These are phyloP conservation scores for Octonoba sinensis DNA, from an alignment of 2,888 invertebrate species.

Conservation along the genomic window DNA sequence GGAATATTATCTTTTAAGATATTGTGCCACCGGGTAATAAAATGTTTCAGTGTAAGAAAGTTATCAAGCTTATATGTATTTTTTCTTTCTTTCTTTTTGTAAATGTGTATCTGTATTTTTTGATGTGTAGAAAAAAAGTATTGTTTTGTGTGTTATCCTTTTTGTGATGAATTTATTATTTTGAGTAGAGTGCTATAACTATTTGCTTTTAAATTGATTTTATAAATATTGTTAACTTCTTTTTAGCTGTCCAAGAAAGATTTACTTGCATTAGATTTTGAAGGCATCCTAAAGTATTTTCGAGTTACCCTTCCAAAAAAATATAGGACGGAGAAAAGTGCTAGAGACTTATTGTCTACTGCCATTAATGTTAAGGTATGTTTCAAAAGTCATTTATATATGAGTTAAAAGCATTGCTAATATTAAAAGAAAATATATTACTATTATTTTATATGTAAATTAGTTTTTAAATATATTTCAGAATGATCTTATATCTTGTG, in stretches of 20 bases:
- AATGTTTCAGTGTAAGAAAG: too few relatives aligned
- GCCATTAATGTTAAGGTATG: slow-evolving; percentile 89
- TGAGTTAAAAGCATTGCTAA: too few relatives aligned
- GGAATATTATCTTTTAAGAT: too few relatives aligned
- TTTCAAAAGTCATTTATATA: neutral
- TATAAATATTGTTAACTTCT: neutral
- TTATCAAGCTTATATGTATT: neutral
- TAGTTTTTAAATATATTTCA: too few relatives aligned
- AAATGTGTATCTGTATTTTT: too few relatives aligned
- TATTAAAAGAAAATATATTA: too few relatives aligned
- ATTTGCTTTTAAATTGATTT: neutral
- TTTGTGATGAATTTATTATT: neutral
- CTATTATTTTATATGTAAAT: too few relatives aligned
- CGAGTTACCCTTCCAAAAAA: slow-evolving; percentile 96
- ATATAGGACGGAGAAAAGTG: slow-evolving; percentile 90
- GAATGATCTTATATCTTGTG: too few relatives aligned
- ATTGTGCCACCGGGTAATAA: too few relatives aligned
- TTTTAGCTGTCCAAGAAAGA: slow-evolving; percentile 85
- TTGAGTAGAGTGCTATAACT: neutral
- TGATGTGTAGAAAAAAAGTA: neutral
- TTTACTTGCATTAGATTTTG: slow-evolving; percentile 92
- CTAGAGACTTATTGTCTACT: slow-evolving; percentile 87
- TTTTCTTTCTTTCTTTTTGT: neutral
- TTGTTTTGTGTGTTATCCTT: neutral
- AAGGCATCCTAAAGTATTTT: slow-evolving; percentile 97